phyloP scores from a whole-genome alignment of 2,113 vertebrate genomes.

The Rhinolophus ferrumequinum region DNA sequence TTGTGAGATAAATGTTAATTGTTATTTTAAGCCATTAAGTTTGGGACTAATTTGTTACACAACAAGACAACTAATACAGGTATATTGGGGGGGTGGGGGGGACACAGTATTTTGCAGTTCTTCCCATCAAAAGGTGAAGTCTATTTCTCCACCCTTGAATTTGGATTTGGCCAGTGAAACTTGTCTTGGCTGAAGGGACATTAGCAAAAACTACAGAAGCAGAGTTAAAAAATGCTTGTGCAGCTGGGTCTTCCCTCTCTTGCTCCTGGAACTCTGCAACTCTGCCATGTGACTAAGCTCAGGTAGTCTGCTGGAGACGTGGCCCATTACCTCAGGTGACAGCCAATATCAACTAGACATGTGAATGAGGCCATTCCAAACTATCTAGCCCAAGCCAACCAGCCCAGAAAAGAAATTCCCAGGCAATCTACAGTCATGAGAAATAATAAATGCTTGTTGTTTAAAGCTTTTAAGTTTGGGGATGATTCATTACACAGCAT shows the following conservation, averaged over 20 bases:
- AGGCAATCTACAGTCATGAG: not conserved
- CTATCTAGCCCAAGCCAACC: not conserved
- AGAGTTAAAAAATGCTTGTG: not conserved
- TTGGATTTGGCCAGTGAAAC: conserved; percentile 1
- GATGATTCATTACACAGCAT: not conserved
- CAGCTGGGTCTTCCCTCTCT: not conserved
- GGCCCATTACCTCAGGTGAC: not conserved
- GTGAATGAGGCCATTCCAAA: not conserved
- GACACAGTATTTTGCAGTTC: not conserved
- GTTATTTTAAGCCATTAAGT: not conserved
- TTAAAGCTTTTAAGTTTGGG: not conserved
- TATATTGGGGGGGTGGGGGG: not conserved
- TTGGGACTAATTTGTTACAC: not conserved
- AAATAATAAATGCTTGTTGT: not conserved
- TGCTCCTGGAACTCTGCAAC: not conserved
- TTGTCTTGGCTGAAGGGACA: not conserved
- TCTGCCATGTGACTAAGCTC: not conserved
- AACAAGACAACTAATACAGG: not conserved
- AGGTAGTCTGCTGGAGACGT: not conserved
- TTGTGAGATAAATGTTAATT: not conserved
- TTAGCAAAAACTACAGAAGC: not conserved
- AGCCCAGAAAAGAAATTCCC: not conserved
- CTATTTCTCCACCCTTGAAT: not conserved
- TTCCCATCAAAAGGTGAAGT: not conserved
- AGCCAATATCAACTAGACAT: not conserved